Base-by-base conservation (phyloP, 2,113 vertebrate species). In the Rhinogobius similis region DNA sequence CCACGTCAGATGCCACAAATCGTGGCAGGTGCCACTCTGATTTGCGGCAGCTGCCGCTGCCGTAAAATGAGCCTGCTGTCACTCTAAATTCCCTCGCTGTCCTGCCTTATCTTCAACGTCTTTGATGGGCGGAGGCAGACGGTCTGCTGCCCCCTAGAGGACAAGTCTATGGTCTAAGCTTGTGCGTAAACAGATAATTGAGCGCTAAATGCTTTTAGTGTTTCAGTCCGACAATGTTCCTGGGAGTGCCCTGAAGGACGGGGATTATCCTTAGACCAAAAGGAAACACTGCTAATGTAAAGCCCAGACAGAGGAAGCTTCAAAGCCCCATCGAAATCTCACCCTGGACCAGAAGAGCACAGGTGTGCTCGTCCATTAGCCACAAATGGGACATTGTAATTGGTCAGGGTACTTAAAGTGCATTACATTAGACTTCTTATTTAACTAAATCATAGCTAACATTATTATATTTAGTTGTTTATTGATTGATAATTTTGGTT, bases 271-370 rank as follows among this genome's bases (percentile, higher is more conserved):
- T 70, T 41, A 1, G 41, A 69, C 81, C 76, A 84, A 75, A 75
- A 58, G 78, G 77, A 76, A 82, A 76, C 65, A 73, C 75, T 83
- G 62, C 82, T 74, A 88, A 89, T 83, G 83, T 70, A 59, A 62
- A 74, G 85, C 75, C 77, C 76, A 76, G 78, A 81, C 78, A 58
- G 68, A 70, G 39, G 72, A 89, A 87, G 74, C 63, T 36, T 29
- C 72, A 59, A 58, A 59, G 79, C 76, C 87, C 79, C 62, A 55
- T 50, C 48, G 73, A 67, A 66, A 44, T 71, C n/a, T n/a, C n/a
- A 65, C 78, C 48, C 44, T 67, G 72, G 77, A 73, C 64, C 55
- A n/a, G n/a, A n/a, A n/a, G 50, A 43, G 26, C 68, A 73, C 76
- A 81, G 74, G 76, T 83, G 64, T 75, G 79, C 72, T 32, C n/a